These are phyloP conservation scores for Gorsachius magnificus DNA, from an alignment of 2,797 vertebrate species.

Conservation along the genomic window DNA sequence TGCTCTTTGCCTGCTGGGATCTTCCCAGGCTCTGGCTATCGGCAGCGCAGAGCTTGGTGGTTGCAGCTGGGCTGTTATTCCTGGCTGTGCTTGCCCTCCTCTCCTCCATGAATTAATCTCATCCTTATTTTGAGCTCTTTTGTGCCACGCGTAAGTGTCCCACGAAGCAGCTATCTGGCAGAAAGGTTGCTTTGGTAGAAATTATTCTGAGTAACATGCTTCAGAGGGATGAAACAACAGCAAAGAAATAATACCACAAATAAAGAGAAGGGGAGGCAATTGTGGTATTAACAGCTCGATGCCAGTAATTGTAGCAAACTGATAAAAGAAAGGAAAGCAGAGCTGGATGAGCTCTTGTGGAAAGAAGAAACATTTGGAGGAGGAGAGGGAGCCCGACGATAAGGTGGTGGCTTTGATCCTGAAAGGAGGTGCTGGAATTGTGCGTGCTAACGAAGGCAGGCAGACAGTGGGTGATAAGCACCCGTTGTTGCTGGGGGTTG, in stretches of 20 bases:
- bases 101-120: not conserved
- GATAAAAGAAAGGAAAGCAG: not conserved
- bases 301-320: not conserved
- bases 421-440: not conserved
- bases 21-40: not conserved
- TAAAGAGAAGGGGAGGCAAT: not conserved
- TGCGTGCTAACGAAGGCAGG: not conserved
- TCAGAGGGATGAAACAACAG: not conserved
- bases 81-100: not conserved
- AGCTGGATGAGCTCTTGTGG: not conserved
- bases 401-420: not conserved
- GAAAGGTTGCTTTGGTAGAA: not conserved
- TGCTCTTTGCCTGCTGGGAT: not conserved
- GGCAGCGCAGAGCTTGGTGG: rapidly evolving
- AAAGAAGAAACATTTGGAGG: not conserved
- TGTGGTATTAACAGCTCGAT: rapidly evolving
- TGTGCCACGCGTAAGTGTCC: rapidly evolving
- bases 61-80: not conserved
- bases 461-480: rapidly evolving
- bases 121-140: not conserved
- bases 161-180: not conserved
- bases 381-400: not conserved
- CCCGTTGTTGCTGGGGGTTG: rapidly evolving
- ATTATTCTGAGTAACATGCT: not conserved
- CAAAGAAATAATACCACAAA: not conserved